These are phyloP conservation scores for Catostylus mosaicus DNA, from an alignment of 30 jellyfish, hydroid and myxozoan species.

Conservation along the genomic window DNA sequence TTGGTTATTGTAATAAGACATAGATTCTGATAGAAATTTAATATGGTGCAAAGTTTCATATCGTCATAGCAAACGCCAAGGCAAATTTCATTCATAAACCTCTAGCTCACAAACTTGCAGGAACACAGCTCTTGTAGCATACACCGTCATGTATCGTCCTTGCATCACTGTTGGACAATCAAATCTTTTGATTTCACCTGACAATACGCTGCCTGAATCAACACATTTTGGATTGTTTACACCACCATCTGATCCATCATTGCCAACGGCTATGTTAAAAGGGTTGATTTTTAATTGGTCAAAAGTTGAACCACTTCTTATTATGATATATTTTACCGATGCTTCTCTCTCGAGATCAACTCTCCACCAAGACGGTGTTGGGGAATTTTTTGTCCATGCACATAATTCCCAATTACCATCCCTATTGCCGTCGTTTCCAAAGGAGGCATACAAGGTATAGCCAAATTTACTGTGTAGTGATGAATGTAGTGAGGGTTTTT, in stretches of 20 bases:
- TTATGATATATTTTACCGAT: background rate
- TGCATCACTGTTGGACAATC: slow-evolving; percentile 11
- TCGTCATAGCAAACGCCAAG: no score
- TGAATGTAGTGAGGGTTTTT: no score
- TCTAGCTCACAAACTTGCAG: slow-evolving; percentile 28
- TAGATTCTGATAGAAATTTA: no score
- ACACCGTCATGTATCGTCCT: slow-evolving; percentile 18
- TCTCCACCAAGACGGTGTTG: slow-evolving; percentile 10
- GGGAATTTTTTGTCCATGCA: background rate
- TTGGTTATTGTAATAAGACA: no score
- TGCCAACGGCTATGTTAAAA: slow-evolving; percentile 6
- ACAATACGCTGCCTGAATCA: background rate
- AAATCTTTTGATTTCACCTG: background rate
- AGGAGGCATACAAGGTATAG: background rate
- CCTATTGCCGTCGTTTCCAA: slow-evolving; percentile 14
- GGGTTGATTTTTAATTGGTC: background rate
- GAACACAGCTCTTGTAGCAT: background rate
- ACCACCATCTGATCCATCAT: slow-evolving; percentile 15
- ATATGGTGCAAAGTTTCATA: no score
- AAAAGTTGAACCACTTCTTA: background rate
- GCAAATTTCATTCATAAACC: slow-evolving; percentile 24
- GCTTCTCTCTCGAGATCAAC: slow-evolving; percentile 20
- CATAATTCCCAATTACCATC: background rate
- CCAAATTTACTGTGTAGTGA: no score
- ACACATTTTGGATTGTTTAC: slow-evolving; percentile 10